Evolutionary conservation across 2,113 vertebrate genomes (phyloP).

Genomic region (Dolichotis patagonum): DNA sequence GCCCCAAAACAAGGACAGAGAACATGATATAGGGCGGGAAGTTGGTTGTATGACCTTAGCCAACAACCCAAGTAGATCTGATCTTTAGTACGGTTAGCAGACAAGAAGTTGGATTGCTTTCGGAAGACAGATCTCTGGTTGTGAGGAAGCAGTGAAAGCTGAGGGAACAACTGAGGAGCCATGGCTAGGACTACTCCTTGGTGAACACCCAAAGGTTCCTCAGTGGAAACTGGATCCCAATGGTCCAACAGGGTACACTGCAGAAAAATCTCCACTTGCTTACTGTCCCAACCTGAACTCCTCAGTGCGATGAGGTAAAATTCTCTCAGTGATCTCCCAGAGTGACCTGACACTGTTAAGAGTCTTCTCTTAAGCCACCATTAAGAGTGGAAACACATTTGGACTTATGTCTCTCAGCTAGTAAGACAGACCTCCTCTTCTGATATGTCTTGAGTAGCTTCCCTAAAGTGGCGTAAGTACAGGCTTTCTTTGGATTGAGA

Average conservation of each 20-base stretch:
- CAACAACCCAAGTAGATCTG: not conserved
- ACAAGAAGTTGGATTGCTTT: not conserved
- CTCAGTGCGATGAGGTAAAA: not conserved
- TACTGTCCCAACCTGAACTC: not conserved
- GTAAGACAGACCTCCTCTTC: not conserved
- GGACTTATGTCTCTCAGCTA: not conserved
- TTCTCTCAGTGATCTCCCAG: not conserved
- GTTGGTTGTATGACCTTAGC: not conserved
- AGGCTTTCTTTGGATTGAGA: not conserved
- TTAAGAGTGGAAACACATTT: not conserved
- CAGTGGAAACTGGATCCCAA: not conserved
- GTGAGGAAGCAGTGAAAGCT: not conserved
- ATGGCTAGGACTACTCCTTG: not conserved
- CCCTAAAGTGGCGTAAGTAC: not conserved
- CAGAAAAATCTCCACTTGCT: not conserved
- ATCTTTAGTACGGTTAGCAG: not conserved
- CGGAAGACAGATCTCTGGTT: not conserved
- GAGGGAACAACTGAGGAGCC: not conserved
- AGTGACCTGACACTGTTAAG: not conserved
- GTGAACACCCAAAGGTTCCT: not conserved
- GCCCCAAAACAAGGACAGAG: not conserved
- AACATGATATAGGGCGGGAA: not conserved
- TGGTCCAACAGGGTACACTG: not conserved
- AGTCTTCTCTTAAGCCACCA: not conserved
- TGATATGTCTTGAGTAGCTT: too few species aligned